Evolutionary conservation across 2,888 invertebrate genomes (phyloP), one percentile per base, ranked within the genome.

Genomic region (Leptogaster cylindrica): DNA sequence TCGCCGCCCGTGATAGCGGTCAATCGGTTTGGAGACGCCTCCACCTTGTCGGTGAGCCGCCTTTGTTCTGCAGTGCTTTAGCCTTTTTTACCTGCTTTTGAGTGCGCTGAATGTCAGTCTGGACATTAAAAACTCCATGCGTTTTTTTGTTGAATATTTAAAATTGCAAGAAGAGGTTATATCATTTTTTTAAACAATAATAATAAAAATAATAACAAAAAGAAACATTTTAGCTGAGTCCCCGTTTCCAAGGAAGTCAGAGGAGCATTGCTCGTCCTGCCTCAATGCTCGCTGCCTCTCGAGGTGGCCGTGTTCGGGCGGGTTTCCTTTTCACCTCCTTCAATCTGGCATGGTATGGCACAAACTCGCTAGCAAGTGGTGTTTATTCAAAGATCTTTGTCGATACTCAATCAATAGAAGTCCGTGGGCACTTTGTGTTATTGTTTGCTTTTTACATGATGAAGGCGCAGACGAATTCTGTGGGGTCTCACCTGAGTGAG

Each of bases 1-100:
- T 61, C 44, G 61, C 61, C 61, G 61, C 61, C 18, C 44, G 10
- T 61, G 61, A 61, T 61, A 28, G 28, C 16, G 27, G 44, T 61
- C 41, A 44, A 61, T 61, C 44, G 55, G 39, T 23, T 58, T 58
- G 41, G 25, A 25, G 16, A 61, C 61, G 61, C 61, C 61, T 28
- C 41, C 28, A 7, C 27, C n/a, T 25, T 44, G 55, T 55, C 52
- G 52, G 33, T 7, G n/a, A 12, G n/a, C 12, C n/a, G n/a, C n/a
- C n/a, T n/a, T n/a, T n/a, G n/a, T n/a, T n/a, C n/a, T n/a, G n/a
- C n/a, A n/a, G n/a, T n/a, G n/a, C n/a, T n/a, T n/a, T n/a, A n/a
- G n/a, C n/a, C n/a, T n/a, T n/a, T n/a, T n/a, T n/a, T n/a, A n/a
- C n/a, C n/a, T n/a, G n/a, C n/a, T n/a, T n/a, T n/a, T n/a, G n/a